Evolutionary conservation across 2,797 vertebrate genomes (phyloP).

Genomic region (Pantherophis vulpinus): DNA sequence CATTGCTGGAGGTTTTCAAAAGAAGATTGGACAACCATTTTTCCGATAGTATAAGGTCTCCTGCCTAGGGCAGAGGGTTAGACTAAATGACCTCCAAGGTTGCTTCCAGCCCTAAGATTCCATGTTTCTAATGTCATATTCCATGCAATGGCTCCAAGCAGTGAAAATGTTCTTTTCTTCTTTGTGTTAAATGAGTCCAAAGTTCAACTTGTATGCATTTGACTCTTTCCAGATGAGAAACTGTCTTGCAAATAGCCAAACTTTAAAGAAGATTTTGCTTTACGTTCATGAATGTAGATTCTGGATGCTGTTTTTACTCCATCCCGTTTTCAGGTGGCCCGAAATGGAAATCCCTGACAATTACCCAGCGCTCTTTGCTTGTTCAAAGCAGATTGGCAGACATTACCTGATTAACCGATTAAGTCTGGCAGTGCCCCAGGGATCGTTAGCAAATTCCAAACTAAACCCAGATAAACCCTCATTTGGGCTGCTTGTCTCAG

Average conservation of each 20-base stretch:
- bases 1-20: neutral
- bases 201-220: neutral
- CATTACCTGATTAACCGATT: constrained; percentile 6
- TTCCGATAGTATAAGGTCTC: neutral
- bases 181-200: neutral
- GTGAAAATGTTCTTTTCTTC: neutral
- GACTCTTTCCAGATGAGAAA: neutral
- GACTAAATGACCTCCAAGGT: neutral
- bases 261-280: neutral
- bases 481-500: neutral
- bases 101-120: neutral
- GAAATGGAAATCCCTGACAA: neutral
- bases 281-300: neutral
- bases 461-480: constrained; percentile 16
- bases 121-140: neutral
- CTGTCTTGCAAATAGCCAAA: neutral
- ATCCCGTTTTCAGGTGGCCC: neutral
- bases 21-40: neutral
- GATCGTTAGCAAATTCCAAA: neutral
- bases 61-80: neutral
- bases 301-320: neutral
- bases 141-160: neutral
- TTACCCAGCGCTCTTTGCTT: neutral
- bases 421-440: neutral
- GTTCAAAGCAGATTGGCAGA: constrained; percentile 12